Conservation (phyloP, 2,888 invertebrate species). For the Drosophila buzzatii region DNA sequence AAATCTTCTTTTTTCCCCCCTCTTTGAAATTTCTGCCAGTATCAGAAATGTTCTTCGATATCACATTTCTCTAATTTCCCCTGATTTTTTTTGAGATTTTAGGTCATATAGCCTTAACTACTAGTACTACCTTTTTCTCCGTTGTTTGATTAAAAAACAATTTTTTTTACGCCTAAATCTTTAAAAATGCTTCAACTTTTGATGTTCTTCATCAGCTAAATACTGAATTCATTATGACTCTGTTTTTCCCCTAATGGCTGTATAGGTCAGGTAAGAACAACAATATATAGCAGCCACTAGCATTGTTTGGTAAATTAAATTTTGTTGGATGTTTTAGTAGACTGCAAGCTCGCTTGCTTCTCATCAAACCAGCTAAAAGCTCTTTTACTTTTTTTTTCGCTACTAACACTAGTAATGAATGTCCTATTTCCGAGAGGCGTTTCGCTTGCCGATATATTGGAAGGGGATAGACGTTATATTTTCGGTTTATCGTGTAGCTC, state of each 20-base stretch:
- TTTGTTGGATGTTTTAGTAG: conserved; percentile 1
- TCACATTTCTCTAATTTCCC: too few relatives aligned
- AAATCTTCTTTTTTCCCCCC: too few relatives aligned
- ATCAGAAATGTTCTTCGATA: too few relatives aligned
- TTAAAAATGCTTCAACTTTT: too few relatives aligned
- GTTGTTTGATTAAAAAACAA: conserved; percentile 63
- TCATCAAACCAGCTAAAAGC: conserved; percentile 83
- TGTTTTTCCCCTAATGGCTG: neutral
- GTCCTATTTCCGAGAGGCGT: conserved; percentile 83
- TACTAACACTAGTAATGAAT: conserved; percentile 83
- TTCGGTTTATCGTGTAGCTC: too few relatives aligned
- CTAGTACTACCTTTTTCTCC: conserved; percentile 20
- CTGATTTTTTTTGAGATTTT: too few relatives aligned
- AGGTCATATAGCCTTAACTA: neutral
- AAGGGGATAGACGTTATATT: neutral
- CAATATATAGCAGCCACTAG: neutral
- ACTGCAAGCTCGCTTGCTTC: conserved; percentile 33
- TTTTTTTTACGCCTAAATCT: conserved; percentile 54
- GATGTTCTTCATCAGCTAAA: too few relatives aligned
- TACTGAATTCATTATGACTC: too few relatives aligned
- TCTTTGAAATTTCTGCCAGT: too few relatives aligned
- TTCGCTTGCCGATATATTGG: conserved; percentile 51
- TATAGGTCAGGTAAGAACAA: neutral
- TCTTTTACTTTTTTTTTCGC: conserved; percentile 84
- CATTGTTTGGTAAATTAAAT: conserved; percentile 27